These are phyloP conservation scores for Tragelaphus buxtoni DNA, from an alignment of 2,113 vertebrate species.

Conservation along the genomic window DNA sequence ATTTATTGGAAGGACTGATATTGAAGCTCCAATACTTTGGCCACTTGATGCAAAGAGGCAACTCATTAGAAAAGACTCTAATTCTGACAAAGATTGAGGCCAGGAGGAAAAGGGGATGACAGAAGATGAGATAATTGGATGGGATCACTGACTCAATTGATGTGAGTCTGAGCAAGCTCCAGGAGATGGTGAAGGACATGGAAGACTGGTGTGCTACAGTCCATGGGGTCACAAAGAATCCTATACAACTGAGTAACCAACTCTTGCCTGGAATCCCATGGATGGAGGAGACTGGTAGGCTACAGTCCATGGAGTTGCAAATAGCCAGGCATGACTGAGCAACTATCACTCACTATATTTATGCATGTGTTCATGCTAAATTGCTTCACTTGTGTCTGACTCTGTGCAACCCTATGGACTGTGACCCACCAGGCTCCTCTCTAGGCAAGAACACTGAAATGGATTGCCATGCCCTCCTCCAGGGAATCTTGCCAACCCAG, in stretches of 20 bases:
- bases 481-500: not conserved
- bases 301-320: too few relatives aligned
- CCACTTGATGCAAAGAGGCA: not conserved
- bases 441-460: not conserved
- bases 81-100: not conserved
- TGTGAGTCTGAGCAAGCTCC: not conserved
- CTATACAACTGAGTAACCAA: not conserved
- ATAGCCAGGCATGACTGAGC: not conserved
- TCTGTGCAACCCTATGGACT: not conserved
- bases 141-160: not conserved
- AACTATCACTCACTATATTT: not conserved
- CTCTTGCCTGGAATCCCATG: not conserved
- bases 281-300: too few relatives aligned
- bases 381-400: not conserved
- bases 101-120: not conserved
- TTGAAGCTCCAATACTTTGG: not conserved
- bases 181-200: not conserved
- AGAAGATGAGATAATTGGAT: not conserved
- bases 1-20: not conserved
- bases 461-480: not conserved
- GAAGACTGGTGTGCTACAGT: not conserved
- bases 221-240: not conserved
- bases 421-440: not conserved
- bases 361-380: not conserved
- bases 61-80: not conserved